phyloP scores from a whole-genome alignment of 2,113 vertebrate species.

The Bungarus multicinctus region DNA sequence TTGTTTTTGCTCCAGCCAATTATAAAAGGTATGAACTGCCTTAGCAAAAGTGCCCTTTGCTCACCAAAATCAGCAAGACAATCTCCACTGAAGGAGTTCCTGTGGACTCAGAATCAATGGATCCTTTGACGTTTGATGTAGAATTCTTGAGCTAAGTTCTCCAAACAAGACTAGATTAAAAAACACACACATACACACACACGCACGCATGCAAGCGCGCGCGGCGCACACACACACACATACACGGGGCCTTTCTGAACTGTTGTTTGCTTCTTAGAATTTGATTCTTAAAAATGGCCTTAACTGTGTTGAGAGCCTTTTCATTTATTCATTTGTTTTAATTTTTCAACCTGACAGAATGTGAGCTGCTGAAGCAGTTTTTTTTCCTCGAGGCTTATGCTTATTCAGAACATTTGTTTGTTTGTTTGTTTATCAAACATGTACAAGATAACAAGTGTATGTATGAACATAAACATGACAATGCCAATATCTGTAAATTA shows the following conservation, averaged over 20 bases:
- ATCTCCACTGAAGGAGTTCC: background rate
- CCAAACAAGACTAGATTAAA: background rate
- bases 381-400: background rate
- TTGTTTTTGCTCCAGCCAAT: slow-evolving; percentile 7
- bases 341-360: background rate
- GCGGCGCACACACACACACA: no score
- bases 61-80: slow-evolving; percentile 12
- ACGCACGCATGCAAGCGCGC: background rate
- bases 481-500: background rate
- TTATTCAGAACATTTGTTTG: background rate
- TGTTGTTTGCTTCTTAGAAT: background rate
- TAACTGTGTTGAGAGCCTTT: background rate
- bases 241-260: background rate
- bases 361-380: background rate
- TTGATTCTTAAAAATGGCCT: background rate
- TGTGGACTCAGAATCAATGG: background rate
- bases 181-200: background rate
- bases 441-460: no score
- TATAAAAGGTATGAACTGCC: slow-evolving; percentile 32
- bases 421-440: no score
- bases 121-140: slow-evolving; percentile 3
- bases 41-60: background rate
- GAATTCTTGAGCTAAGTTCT: background rate
- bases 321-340: background rate
- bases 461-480: background rate